Evolutionary conservation across 2,113 vertebrate genomes (phyloP), one percentile per base, ranked within the genome.

Genomic region (Sinocyclocheilus grahami): DNA sequence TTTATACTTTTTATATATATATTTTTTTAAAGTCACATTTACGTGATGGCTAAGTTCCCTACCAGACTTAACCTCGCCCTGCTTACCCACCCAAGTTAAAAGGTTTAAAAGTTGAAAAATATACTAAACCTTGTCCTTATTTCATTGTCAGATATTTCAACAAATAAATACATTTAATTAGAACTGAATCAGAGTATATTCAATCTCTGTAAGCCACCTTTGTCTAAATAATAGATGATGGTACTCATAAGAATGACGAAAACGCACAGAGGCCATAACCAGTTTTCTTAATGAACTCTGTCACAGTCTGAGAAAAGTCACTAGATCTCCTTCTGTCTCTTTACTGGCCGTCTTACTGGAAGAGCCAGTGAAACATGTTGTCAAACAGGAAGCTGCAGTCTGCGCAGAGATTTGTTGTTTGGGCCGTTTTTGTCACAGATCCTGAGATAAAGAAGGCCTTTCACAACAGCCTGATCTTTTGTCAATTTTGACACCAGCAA

Each of bases 391-490:
- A 84, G 39, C 82, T 18, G 77, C 39, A 1, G 58, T 79, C 82
- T 88, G 42, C 60, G 80, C 92, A 90, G 91, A 94, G 95, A 95
- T 95, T 95, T 94, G 90, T 95, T 95, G 78, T 91, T 90, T 85
- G 8, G 76, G 90, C 91, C 78, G 42, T 83, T 85, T 85, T 83
- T 83, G 74, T 58, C 7, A 63, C 72, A 87, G 79, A 82, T 83
- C 37, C 51, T 37, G 0, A 46, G 81, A 87, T 83, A 86, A 85
- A 69, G 67, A 60, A 67, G 10, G 71, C 42, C 71, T 89, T 87
- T 85, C 71, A 82, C 60, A 48, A 65, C 27, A 37, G 53, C 46
- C 85, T 58, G 80, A 10, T 74, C 79, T 62, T 71, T 77, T 33
- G 63, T 72, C n/a, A 87, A 80, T 58, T 53, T 9, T 65, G n/a